A percentile compares a stretch with the other conserved stretches of the same genome.
These are phyloP conservation scores for Carposina sasakii DNA, from an alignment of 1,140 invertebrate genomes.

Conservation along the genomic window DNA sequence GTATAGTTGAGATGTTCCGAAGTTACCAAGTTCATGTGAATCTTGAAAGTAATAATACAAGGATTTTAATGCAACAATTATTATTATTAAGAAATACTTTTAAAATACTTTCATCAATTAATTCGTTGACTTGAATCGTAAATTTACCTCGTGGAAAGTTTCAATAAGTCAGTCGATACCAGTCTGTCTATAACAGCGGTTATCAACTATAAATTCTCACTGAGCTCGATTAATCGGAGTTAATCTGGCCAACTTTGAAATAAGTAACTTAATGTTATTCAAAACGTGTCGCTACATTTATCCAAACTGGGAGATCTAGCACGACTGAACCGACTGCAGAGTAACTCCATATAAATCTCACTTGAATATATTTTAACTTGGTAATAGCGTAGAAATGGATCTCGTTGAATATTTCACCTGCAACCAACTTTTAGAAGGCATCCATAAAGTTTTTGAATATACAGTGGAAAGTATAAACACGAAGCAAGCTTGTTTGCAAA, in stretches of 20 bases:
- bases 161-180: no score
- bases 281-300: slow-evolving; percentile 57
- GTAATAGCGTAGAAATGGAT: slow-evolving; percentile 22
- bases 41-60: slow-evolving; percentile 20
- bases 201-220: slow-evolving; percentile 26
- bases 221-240: slow-evolving; percentile 14
- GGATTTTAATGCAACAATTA: no score
- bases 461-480: no score
- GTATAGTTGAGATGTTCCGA: no score
- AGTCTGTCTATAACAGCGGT: no score
- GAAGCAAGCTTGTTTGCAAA: no score
- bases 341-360: slow-evolving; percentile 42
- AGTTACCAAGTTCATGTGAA: no score
- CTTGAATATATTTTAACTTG: slow-evolving; percentile 34
- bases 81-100: no score
- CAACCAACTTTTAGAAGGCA: slow-evolving; percentile 15
- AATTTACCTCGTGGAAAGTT: no score
- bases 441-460: no score
- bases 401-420: slow-evolving; percentile 19
- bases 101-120: no score
- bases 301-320: slow-evolving; percentile 56
- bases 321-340: slow-evolving; percentile 45
- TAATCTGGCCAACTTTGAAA: slow-evolving; percentile 40
- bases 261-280: slow-evolving; percentile 52
- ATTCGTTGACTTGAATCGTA: no score